A percentile compares a stretch with the other conserved stretches of the same genome.
These are phyloP conservation scores for Corythaixoides concolor DNA, from an alignment of 2,113 vertebrate species.

Conservation along the genomic window DNA sequence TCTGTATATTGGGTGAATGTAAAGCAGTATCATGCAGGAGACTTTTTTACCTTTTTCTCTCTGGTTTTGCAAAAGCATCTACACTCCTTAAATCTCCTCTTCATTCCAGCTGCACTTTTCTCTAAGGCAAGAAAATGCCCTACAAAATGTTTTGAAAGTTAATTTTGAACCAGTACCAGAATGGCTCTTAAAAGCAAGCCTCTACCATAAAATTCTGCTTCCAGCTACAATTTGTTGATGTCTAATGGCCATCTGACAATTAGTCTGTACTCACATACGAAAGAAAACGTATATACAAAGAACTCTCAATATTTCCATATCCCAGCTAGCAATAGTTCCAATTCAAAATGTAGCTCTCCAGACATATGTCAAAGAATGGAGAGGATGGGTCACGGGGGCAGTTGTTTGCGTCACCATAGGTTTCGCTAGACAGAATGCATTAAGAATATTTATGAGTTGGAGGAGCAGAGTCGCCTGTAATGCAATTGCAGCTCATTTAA, in stretches of 20 bases:
- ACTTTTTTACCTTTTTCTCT: background rate
- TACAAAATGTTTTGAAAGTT: conserved; percentile 51
- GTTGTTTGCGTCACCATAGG: conserved; percentile 62
- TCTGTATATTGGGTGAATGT: background rate
- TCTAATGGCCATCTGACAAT: conserved; percentile 57
- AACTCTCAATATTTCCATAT: conserved; percentile 21
- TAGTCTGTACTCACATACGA: background rate
- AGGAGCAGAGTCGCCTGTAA: conserved; percentile 83
- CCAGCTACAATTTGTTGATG: conserved; percentile 65
- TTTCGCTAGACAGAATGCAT: conserved; percentile 74
- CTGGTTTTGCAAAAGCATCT: background rate
- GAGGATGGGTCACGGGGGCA: conserved; percentile 68
- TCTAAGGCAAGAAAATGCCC: conserved; percentile 42
- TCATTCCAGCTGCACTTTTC: conserved; percentile 34
- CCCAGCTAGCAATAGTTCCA: conserved; percentile 5
- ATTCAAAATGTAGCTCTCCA: conserved; percentile 23
- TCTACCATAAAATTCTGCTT: conserved; percentile 57
- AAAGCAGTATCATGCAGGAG: background rate
- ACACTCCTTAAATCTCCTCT: background rate
- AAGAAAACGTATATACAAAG: conserved; percentile 20
- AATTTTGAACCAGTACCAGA: conserved; percentile 37
- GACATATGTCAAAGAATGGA: conserved; percentile 47
- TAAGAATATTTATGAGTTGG: conserved; percentile 86
- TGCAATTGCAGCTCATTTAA: conserved; percentile 88
- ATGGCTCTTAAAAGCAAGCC: conserved; percentile 57